phyloP scores from a whole-genome alignment of 2,888 invertebrate genomes.

The Papilio protenor region DNA sequence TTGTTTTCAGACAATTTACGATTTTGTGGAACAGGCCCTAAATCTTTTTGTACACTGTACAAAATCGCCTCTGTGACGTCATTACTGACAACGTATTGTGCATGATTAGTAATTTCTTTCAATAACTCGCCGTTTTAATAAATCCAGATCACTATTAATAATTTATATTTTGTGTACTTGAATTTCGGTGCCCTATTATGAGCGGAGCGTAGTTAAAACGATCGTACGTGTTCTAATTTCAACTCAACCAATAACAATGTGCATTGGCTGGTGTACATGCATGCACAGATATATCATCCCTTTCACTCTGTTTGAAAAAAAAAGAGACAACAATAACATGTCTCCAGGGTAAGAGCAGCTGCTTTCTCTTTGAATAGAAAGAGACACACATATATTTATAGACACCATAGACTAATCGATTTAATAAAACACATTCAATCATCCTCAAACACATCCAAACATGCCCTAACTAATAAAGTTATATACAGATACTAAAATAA shows the following conservation, averaged over 20 bases:
- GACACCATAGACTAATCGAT: not conserved
- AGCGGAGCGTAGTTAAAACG: not conserved
- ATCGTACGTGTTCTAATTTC: too few relatives aligned
- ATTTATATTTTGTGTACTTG: constrained; percentile 39
- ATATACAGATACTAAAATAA: constrained; percentile 38
- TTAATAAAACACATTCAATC: constrained; percentile 27
- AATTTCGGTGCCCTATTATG: constrained; percentile 20
- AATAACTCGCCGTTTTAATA: constrained; percentile 22
- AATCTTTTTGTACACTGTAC: not conserved
- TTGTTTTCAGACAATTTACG: too few relatives aligned
- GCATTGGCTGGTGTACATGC: too few relatives aligned
- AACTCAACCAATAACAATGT: not conserved
- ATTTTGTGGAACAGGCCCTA: too few relatives aligned
- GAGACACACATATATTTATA: not conserved
- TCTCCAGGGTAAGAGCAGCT: too few relatives aligned
- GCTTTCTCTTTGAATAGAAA: too few relatives aligned
- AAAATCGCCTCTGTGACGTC: not conserved
- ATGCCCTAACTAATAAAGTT: constrained; percentile 28
- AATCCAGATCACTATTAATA: constrained; percentile 33
- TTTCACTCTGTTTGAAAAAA: too few relatives aligned
- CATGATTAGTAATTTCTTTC: constrained; percentile 24
- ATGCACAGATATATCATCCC: too few relatives aligned
- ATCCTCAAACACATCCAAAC: constrained; percentile 7
- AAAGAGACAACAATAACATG: too few relatives aligned
- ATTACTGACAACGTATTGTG: not conserved